These are phyloP conservation scores for Lepidocyrtoides sp. DNA, from an alignment of 2,888 invertebrate genomes.

Conservation along the genomic window DNA sequence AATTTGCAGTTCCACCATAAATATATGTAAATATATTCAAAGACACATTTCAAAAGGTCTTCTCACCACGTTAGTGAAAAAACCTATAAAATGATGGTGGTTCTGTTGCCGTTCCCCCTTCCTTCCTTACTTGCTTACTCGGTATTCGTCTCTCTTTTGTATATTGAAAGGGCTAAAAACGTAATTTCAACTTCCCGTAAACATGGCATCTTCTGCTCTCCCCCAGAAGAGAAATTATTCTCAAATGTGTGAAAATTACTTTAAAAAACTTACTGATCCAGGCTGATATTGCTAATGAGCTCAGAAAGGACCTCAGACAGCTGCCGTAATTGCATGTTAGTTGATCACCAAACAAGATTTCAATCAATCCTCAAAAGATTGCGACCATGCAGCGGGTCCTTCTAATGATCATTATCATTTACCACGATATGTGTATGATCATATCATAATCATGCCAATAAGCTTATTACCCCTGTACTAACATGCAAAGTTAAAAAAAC, in stretches of 20 bases:
- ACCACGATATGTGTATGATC: constrained; percentile 24
- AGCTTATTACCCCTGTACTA: constrained; percentile 44
- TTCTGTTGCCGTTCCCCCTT: too few relatives aligned
- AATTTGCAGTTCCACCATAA: too few relatives aligned
- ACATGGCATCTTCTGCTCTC: neutral
- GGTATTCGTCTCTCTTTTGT: too few relatives aligned
- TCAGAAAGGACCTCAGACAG: constrained; percentile 41
- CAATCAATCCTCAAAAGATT: constrained; percentile 68
- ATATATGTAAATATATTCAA: too few relatives aligned
- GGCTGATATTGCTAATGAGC: constrained; percentile 61
- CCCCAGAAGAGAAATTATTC: neutral
- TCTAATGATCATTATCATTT: constrained; percentile 68
- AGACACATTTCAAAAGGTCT: too few relatives aligned
- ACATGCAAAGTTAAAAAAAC: constrained; percentile 47
- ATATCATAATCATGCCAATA: constrained; percentile 36
- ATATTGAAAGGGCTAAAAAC: too few relatives aligned
- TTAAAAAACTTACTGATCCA: neutral
- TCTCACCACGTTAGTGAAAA: too few relatives aligned
- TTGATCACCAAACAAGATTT: constrained; percentile 65
- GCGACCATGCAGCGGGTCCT: constrained; percentile 54
- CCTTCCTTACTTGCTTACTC: too few relatives aligned
- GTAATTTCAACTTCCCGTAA: neutral
- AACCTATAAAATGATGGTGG: too few relatives aligned
- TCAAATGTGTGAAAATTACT: neutral
- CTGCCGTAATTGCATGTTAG: constrained; percentile 65